Percentiles rank a stretch among this genome's conserved stretches.
These are phyloP conservation scores for Ianthella basta DNA, from an alignment of 37 sponge, comb jelly and placozoan genomes.

Conservation along the genomic window DNA sequence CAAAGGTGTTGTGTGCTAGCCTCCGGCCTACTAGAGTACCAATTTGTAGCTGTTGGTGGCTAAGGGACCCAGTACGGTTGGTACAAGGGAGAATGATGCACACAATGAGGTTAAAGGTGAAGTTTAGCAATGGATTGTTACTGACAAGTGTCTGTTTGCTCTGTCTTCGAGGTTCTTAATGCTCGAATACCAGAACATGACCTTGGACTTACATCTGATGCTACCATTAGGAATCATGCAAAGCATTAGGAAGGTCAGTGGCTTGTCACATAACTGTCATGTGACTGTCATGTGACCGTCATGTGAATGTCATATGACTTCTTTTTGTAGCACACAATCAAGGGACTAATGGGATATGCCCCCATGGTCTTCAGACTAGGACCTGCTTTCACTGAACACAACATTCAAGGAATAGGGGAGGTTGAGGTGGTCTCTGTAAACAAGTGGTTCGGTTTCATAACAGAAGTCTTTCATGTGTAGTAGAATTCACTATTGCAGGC, in stretches of 20 bases:
- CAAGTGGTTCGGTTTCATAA: no score
- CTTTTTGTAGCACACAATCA: constrained; percentile 48
- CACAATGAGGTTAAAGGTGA: no score
- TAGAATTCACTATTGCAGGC: no score
- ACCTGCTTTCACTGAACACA: constrained; percentile 58
- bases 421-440: no score
- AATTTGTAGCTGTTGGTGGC: no score
- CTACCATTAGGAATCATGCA: constrained; percentile 62
- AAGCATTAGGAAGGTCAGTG: constrained; percentile 46
- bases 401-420: constrained; percentile 58
- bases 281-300: neutral
- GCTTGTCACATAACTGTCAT: neutral
- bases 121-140: no score
- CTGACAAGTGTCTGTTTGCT: no score
- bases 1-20: no score
- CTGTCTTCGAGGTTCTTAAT: constrained; percentile 25
- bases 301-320: neutral
- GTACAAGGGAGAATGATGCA: no score
- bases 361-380: constrained; percentile 70
- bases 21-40: no score
- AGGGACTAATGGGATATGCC: constrained; percentile 68
- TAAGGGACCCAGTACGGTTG: no score
- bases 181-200: constrained; percentile 67
- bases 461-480: no score
- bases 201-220: constrained; percentile 75